Percentiles rank a stretch among this genome's conserved stretches.
Conservation (phyloP, 2,888 invertebrate genomes). For the Epinotia nisella region DNA sequence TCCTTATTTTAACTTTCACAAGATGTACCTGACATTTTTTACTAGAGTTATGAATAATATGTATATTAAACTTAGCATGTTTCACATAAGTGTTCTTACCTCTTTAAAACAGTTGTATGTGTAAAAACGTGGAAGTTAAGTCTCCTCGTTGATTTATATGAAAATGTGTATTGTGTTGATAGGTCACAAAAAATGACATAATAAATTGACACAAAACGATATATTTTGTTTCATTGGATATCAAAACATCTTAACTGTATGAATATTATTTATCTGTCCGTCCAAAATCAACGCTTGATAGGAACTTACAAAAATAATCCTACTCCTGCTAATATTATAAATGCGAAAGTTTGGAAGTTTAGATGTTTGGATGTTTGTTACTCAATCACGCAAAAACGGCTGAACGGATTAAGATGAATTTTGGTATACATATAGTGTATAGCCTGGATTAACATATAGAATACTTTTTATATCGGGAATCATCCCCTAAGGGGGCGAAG, state of each 20-base stretch:
- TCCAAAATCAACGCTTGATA: no score
- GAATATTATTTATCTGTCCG: not conserved
- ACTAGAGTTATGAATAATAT: constrained; percentile 10
- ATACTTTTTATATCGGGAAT: no score
- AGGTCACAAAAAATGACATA: constrained; percentile 1
- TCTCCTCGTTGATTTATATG: not conserved
- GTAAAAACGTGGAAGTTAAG: not conserved
- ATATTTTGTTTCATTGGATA: not conserved
- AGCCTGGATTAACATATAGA: no score
- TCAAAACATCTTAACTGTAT: not conserved
- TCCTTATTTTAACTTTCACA: constrained; percentile 24
- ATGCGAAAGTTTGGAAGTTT: no score
- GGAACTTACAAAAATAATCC: no score
- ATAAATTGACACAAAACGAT: constrained; percentile 15
- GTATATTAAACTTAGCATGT: constrained; percentile 5
- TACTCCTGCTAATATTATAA: no score
- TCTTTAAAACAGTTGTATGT: not conserved
- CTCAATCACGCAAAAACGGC: no score
- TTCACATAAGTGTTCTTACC: not conserved
- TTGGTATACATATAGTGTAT: no score
- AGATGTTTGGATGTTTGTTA: no score
- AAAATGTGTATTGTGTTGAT: constrained; percentile 1
- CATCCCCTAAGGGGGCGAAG: no score
- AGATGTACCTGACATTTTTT: constrained; percentile 45
- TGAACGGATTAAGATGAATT: no score